phyloP scores from a whole-genome alignment of 2,113 vertebrate species.

The Cryptoleucopteryx plumbea region DNA sequence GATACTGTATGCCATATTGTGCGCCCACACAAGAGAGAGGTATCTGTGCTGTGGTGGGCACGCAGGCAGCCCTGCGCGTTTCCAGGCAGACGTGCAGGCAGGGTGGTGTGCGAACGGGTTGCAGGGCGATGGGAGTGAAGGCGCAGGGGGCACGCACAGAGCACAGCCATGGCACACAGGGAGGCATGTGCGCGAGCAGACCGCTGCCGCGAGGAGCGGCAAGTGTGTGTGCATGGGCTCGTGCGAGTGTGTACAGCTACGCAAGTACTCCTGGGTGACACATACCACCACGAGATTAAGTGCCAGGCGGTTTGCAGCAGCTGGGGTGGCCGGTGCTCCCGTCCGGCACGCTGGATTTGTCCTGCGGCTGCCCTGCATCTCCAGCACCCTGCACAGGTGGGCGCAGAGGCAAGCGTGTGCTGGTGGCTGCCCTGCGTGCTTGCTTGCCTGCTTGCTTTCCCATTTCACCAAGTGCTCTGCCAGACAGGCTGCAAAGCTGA shows the following conservation, averaged over 20 bases:
- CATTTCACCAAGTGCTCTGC: neutral
- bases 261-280: neutral
- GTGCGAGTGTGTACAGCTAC: neutral
- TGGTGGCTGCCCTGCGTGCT: neutral
- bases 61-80: neutral
- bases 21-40: neutral
- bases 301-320: neutral
- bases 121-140: rapidly evolving
- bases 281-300: rapidly evolving
- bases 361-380: rapidly evolving
- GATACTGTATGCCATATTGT: neutral
- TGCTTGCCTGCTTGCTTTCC: neutral
- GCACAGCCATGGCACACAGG: rapidly evolving
- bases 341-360: rapidly evolving
- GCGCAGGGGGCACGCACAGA: rapidly evolving
- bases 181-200: rapidly evolving
- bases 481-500: neutral
- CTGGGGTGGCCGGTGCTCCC: neutral
- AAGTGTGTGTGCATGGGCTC: rapidly evolving
- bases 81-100: neutral
- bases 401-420: neutral
- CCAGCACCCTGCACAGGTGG: neutral
- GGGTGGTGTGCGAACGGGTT: neutral
- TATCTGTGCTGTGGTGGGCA: rapidly evolving
- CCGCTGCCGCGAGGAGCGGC: rapidly evolving